A percentile compares a stretch with the other conserved stretches of the same genome.
These are phyloP conservation scores for Tyrannus savana DNA, from an alignment of 2,113 vertebrate species.

Conservation along the genomic window DNA sequence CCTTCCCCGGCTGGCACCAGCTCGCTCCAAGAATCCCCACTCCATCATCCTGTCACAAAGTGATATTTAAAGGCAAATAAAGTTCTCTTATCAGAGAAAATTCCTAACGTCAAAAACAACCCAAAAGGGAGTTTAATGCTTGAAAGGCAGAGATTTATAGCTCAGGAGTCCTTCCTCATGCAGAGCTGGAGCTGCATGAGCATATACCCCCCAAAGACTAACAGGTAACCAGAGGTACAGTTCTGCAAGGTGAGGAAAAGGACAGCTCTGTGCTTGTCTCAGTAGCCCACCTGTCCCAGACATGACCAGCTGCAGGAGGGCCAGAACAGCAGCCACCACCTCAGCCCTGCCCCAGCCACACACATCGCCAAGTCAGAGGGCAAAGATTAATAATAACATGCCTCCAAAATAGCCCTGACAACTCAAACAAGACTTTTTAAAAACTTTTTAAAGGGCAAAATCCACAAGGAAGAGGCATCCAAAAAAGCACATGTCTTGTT, in stretches of 20 bases:
- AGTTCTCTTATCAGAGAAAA: slow-evolving; percentile 60
- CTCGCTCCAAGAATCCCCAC: slow-evolving; percentile 55
- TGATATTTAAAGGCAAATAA: slow-evolving; percentile 63
- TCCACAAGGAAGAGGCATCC: not conserved
- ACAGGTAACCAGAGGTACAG: not conserved
- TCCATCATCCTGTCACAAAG: slow-evolving; percentile 70
- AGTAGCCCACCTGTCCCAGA: not conserved
- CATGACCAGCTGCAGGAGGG: not conserved
- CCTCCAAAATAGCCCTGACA: not conserved
- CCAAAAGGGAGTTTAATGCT: slow-evolving; percentile 25
- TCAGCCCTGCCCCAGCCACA: not conserved
- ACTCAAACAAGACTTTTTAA: not conserved
- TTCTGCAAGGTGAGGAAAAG: not conserved
- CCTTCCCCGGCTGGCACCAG: slow-evolving; percentile 57
- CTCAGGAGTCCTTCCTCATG: not conserved
- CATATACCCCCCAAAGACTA: not conserved
- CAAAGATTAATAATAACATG: not conserved
- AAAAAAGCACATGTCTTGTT: not conserved
- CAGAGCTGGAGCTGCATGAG: not conserved
- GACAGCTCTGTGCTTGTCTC: rapidly evolving
- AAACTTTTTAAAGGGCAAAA: not conserved
- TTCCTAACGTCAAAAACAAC: slow-evolving; percentile 47
- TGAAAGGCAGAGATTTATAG: slow-evolving; percentile 19
- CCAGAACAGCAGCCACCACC: not conserved
- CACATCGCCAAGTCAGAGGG: rapidly evolving